Evolutionary conservation across 2,888 invertebrate species (phyloP).

Genomic region (Amiota communis): DNA sequence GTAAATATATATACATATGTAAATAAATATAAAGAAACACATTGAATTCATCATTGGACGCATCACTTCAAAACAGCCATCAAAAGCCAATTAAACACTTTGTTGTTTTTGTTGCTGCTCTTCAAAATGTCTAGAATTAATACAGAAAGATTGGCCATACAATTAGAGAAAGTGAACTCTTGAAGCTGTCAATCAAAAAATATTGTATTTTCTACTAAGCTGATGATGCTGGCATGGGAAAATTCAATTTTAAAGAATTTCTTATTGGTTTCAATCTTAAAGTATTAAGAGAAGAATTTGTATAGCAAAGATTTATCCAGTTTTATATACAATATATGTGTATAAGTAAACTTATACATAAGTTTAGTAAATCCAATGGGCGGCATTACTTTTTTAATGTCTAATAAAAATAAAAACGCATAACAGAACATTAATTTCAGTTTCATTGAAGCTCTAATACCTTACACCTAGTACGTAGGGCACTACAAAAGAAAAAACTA

Average conservation of each 20-base stretch:
- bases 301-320: too few species aligned
- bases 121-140: constrained; percentile 7
- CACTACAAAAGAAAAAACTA: too few species aligned
- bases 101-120: background rate
- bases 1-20: too few species aligned
- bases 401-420: background rate
- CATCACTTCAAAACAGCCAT: background rate
- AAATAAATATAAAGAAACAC: background rate
- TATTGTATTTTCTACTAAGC: too few species aligned
- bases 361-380: background rate
- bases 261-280: too few species aligned
- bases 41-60: background rate
- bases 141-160: background rate
- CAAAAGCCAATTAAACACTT: background rate
- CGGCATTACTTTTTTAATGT: background rate
- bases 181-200: background rate
- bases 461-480: too few species aligned
- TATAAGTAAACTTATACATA: background rate
- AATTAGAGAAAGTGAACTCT: background rate
- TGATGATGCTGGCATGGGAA: too few species aligned
- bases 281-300: too few species aligned
- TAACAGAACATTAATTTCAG: too few species aligned
- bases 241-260: too few species aligned
- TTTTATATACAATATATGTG: too few species aligned
- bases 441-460: too few species aligned